phyloP scores from a whole-genome alignment of 2,888 invertebrate genomes.

The Chironomus tentans region DNA sequence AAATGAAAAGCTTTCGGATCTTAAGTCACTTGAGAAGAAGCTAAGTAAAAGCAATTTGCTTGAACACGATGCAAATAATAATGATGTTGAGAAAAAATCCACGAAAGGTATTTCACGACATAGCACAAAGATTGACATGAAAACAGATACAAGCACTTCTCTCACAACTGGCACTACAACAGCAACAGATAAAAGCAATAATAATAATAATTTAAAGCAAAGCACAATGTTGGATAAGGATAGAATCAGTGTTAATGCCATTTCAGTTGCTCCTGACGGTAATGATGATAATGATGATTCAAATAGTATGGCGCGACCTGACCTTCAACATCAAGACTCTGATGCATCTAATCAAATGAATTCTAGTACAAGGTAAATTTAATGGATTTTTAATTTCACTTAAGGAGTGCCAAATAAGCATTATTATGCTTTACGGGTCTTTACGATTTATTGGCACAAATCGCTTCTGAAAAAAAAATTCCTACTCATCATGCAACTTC shows the following conservation, averaged over 20 bases:
- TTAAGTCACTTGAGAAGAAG: slow-evolving; percentile 12
- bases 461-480: neutral
- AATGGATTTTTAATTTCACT: slow-evolving; percentile 18
- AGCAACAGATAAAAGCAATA: neutral
- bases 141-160: neutral
- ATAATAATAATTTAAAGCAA: neutral
- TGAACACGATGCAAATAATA: slow-evolving; percentile 24
- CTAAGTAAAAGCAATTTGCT: slow-evolving; percentile 5
- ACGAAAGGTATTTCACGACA: slow-evolving; percentile 3
- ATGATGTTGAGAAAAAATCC: slow-evolving; percentile 11
- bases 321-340: slow-evolving; percentile 17
- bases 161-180: too few relatives aligned
- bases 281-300: neutral
- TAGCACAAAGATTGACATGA: slow-evolving; percentile 16
- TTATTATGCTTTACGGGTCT: neutral
- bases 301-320: neutral
- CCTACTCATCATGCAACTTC: neutral
- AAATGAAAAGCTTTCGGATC: slow-evolving; percentile 35
- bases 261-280: slow-evolving; percentile 5
- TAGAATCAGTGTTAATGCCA: slow-evolving; percentile 23
- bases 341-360: slow-evolving; percentile 11
- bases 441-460: neutral
- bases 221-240: slow-evolving; percentile 8
- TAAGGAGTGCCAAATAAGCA: neutral
- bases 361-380: slow-evolving; percentile 23